Evolutionary conservation across 2,113 vertebrate species (phyloP).

Genomic region (Ceuthmochares aereus): DNA sequence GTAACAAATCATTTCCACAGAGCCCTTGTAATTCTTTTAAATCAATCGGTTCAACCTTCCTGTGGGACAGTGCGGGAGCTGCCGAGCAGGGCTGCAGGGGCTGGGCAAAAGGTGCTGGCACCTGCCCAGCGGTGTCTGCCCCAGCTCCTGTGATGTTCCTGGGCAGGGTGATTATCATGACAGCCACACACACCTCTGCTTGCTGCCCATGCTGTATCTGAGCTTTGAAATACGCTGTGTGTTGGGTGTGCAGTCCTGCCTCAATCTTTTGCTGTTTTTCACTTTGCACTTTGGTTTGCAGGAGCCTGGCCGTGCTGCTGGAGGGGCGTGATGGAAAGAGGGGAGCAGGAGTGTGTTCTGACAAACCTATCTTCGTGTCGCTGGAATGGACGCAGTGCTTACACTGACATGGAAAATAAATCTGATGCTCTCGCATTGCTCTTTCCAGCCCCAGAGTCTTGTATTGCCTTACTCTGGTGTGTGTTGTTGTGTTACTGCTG

Average conservation of each 20-base stretch:
- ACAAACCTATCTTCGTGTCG: background rate
- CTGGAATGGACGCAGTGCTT: background rate
- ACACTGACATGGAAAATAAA: background rate
- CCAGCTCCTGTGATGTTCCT: background rate
- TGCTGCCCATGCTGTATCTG: rapidly evolving
- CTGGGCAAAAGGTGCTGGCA: background rate
- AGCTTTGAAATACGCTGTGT: rapidly evolving
- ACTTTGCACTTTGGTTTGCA: rapidly evolving
- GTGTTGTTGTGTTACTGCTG: background rate
- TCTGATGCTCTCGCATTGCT: rapidly evolving
- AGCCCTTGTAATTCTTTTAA: slow-evolving; percentile 34
- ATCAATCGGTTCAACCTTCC: slow-evolving; percentile 29
- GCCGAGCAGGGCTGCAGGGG: background rate
- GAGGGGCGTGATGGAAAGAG: background rate
- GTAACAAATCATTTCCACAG: slow-evolving; percentile 63
- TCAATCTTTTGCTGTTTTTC: rapidly evolving
- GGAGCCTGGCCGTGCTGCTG: background rate
- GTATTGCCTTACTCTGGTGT: background rate
- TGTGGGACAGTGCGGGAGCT: background rate
- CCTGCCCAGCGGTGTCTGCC: rapidly evolving
- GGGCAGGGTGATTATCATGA: rapidly evolving
- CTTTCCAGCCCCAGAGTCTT: background rate
- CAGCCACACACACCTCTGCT: background rate
- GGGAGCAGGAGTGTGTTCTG: background rate
- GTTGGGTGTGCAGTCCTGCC: rapidly evolving